A percentile compares a stretch with the other conserved stretches of the same genome.
phyloP scores from a whole-genome alignment of 1,140 invertebrate species.

The Harpegnathos saltator region DNA sequence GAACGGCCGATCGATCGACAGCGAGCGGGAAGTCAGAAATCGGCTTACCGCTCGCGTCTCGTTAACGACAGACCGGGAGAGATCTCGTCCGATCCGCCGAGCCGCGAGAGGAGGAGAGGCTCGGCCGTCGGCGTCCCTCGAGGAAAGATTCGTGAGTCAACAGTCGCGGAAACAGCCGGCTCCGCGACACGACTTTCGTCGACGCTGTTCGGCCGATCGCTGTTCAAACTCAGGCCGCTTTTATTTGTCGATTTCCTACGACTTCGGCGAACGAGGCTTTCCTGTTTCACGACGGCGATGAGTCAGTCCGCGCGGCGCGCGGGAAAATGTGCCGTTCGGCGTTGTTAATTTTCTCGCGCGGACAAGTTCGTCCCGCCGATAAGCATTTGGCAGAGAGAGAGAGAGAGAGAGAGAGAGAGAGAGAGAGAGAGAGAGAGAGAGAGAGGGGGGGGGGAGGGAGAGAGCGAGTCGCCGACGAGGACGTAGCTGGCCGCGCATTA shows the following conservation, averaged over 20 bases:
- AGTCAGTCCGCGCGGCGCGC: conserved; percentile 34
- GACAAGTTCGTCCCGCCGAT: too few species aligned
- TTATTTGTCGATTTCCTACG: conserved; percentile 62
- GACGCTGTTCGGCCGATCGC: conserved; percentile 31
- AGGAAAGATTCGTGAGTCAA: conserved; percentile 56
- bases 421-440: too few species aligned
- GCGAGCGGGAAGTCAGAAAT: conserved; percentile 10
- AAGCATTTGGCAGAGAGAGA: too few species aligned
- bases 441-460: too few species aligned
- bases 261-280: conserved; percentile 59
- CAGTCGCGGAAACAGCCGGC: conserved; percentile 44
- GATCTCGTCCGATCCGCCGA: neutral
- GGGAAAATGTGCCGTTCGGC: conserved; percentile 1
- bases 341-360: conserved; percentile 1
- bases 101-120: too few species aligned
- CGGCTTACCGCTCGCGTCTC: conserved; percentile 1
- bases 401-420: neutral
- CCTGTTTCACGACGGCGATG: conserved; percentile 56
- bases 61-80: too few species aligned
- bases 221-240: conserved; percentile 56
- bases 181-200: conserved; percentile 11
- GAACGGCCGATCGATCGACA: conserved; percentile 17
- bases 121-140: neutral
- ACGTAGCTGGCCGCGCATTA: too few species aligned
- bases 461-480: too few species aligned